Evolutionary conservation across 2,888 invertebrate species (phyloP).

Genomic region (Eupithecia tripunctaria): DNA sequence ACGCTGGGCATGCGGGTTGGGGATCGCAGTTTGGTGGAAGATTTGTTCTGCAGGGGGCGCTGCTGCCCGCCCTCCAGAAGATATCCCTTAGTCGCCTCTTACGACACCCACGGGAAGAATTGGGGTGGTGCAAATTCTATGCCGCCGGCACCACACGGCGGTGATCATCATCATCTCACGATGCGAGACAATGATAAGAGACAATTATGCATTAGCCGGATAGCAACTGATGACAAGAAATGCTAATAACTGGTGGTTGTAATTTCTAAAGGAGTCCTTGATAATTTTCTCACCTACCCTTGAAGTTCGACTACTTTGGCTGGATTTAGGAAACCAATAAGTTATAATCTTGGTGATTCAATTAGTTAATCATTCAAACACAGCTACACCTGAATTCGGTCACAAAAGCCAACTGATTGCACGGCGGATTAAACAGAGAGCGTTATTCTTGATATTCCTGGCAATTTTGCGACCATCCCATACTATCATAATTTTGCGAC

Average conservation of each 20-base stretch:
- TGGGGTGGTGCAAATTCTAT: too few species aligned
- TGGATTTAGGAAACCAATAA: constrained; percentile 21
- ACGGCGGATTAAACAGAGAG: constrained; percentile 57
- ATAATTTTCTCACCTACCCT: neutral
- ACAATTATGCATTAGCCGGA: neutral
- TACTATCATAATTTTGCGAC: too few species aligned
- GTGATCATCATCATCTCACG: too few species aligned
- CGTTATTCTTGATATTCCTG: constrained; percentile 19
- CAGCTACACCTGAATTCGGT: constrained; percentile 44
- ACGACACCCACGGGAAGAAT: too few species aligned
- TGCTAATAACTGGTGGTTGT: neutral
- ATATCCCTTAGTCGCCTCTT: too few species aligned
- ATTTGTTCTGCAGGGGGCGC: too few species aligned
- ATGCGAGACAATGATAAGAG: too few species aligned
- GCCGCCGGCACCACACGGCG: too few species aligned
- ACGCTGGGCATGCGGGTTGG: too few species aligned
- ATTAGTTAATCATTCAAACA: constrained; percentile 42
- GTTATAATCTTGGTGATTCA: constrained; percentile 34
- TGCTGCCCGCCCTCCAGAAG: too few species aligned
- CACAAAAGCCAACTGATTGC: constrained; percentile 70
- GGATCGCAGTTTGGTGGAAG: too few species aligned
- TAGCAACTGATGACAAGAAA: neutral
- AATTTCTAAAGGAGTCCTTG: neutral
- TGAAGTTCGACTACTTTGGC: neutral
- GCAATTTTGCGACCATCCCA: neutral